Percentiles rank a stretch among this genome's conserved stretches.
phyloP scores from a whole-genome alignment of 2,113 vertebrate species.

The Hipposideros armiger region DNA sequence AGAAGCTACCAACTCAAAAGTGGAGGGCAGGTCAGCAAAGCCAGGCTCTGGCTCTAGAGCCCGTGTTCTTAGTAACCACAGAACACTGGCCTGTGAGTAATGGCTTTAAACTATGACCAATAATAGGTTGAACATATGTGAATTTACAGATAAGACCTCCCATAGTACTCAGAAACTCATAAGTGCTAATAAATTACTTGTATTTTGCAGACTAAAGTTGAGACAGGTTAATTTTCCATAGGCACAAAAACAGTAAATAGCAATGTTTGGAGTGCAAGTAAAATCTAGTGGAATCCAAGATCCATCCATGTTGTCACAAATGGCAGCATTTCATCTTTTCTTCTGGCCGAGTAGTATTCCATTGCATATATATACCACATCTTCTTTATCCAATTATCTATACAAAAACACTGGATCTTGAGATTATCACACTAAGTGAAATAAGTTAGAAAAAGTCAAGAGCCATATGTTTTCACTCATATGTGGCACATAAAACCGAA shows the following conservation, averaged over 20 bases:
- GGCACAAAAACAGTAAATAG: neutral
- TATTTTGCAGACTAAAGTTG: neutral
- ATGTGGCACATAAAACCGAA: too few species aligned
- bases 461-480: too few species aligned
- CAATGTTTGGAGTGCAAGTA: neutral
- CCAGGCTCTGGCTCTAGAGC: fast-evolving
- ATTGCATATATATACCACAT: too few species aligned
- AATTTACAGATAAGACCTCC: fast-evolving
- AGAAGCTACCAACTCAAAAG: neutral
- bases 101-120: neutral
- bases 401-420: too few species aligned
- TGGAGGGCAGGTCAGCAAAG: neutral
- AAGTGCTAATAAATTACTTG: neutral
- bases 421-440: too few species aligned
- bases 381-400: too few species aligned
- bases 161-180: neutral
- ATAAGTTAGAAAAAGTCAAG: too few species aligned
- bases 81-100: neutral
- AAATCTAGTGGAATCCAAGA: neutral
- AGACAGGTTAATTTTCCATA: neutral
- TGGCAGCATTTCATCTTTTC: too few species aligned
- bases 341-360: too few species aligned
- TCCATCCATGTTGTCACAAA: too few species aligned
- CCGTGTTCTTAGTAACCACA: neutral
- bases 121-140: neutral